Evolutionary conservation across 2,888 invertebrate species (phyloP).

Genomic region (Tortricodes alternella): DNA sequence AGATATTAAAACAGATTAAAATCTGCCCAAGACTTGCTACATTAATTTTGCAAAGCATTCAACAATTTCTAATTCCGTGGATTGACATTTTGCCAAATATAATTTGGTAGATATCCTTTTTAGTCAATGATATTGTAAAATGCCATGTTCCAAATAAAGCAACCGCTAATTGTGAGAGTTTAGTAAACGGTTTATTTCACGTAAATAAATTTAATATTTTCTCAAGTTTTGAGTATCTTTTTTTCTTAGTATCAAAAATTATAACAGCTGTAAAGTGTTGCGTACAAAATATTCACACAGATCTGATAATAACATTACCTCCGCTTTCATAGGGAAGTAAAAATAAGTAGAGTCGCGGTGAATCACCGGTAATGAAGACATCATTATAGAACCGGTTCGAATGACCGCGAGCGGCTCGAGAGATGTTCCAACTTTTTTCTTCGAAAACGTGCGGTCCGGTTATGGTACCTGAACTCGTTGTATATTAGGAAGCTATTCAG

Average conservation of each 20-base stretch:
- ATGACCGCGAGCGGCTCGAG: slow-evolving; percentile 48
- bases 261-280: slow-evolving; percentile 1
- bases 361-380: slow-evolving; percentile 77
- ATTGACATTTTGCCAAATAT: background rate
- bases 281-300: slow-evolving; percentile 19
- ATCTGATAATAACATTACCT: slow-evolving; percentile 39
- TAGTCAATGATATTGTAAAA: no score
- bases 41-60: slow-evolving; percentile 55
- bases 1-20: slow-evolving; percentile 76
- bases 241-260: background rate
- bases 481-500: slow-evolving; percentile 11
- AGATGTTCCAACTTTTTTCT: slow-evolving; percentile 47
- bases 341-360: slow-evolving; percentile 54
- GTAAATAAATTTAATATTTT: no score
- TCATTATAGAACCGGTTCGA: slow-evolving; percentile 72
- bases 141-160: no score
- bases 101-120: background rate
- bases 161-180: no score
- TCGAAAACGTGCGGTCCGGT: slow-evolving; percentile 36
- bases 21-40: slow-evolving; percentile 66
- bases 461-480: slow-evolving; percentile 21
- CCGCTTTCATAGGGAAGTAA: slow-evolving; percentile 16
- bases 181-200: no score
- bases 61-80: slow-evolving; percentile 39
- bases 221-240: no score